Percentiles rank a stretch among this genome's conserved stretches.
These are phyloP conservation scores for Melanchra persicariae DNA, from an alignment of 2,888 invertebrate genomes.

Conservation along the genomic window DNA sequence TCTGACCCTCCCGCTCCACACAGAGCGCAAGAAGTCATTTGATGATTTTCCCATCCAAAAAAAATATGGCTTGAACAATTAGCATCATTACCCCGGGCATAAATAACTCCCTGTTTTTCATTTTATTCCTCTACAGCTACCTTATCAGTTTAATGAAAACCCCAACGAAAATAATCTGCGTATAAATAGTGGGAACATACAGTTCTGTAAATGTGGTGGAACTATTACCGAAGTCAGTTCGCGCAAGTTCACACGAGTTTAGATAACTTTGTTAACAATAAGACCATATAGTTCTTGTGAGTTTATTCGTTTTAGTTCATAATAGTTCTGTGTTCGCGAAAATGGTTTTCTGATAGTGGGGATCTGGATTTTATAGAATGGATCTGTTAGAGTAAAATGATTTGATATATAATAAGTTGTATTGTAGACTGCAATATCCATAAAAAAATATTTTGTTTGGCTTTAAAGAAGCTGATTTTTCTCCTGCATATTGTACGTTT, in stretches of 20 bases:
- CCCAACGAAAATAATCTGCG: neutral
- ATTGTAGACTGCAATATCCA: too few relatives aligned
- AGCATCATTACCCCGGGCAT: too few relatives aligned
- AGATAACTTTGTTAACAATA: slow-evolving; percentile 52
- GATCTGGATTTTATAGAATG: neutral
- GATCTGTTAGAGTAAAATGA: neutral
- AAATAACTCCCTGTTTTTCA: too few relatives aligned
- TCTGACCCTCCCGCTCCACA: too few relatives aligned
- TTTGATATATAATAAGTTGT: neutral
- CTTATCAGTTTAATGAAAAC: neutral
- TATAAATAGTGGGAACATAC: neutral
- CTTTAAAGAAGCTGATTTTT: too few relatives aligned
- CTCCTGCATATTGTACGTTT: too few relatives aligned
- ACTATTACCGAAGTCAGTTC: slow-evolving; percentile 36
- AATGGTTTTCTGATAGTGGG: slow-evolving; percentile 6
- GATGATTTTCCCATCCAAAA: too few relatives aligned
- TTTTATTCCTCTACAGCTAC: too few relatives aligned
- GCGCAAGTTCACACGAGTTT: slow-evolving; percentile 46
- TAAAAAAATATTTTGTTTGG: too few relatives aligned
- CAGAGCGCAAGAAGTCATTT: too few relatives aligned
- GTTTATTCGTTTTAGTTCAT: slow-evolving; percentile 51
- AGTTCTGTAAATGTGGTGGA: slow-evolving; percentile 15
- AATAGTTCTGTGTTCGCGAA: slow-evolving; percentile 40
- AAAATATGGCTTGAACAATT: too few relatives aligned
- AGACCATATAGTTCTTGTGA: slow-evolving; percentile 43